Base-by-base conservation (phyloP, 2,797 vertebrate genomes). In the Sebastes miniatus region DNA sequence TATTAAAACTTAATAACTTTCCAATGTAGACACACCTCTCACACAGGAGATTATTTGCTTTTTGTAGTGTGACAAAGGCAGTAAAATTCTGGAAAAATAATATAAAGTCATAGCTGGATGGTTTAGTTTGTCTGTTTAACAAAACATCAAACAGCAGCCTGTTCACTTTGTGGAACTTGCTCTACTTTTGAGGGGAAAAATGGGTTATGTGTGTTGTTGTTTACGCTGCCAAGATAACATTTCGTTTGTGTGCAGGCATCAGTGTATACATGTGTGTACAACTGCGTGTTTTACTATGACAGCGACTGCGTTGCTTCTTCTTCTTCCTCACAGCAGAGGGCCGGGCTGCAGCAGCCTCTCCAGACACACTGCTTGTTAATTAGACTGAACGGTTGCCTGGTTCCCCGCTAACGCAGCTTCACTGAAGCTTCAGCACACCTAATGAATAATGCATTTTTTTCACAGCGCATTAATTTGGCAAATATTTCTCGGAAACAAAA, bases 371-470 rank as follows among this genome's bases (percentile, higher is more conserved):
- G 89, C 83, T 78, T 84, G 84, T 83, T 94, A 92, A 95, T 94
- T 90, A 92, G 83, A 85, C 64, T 81, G 73, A 87, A 82, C 9
- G 64, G 87, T 85, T 86, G 89, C 89, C 77, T 87, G 90, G 78
- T 83, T 90, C 43, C 83, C 79, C 22, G 63, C 70, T 79, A 86
- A 86, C 62, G n/a, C 72, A 77, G 76, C 73, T 82, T 90, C 82
- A 87, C 76, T 76, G 73, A 87, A 47, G 79, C 77, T 61, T 86
- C 69, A 59, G 27, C 73, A 70, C 79, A 79, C 70, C 76, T 85
- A 78, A 92, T 91, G 84, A 93, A 93, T 93, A 90, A 93, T 92
- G 85, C 84, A 89, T 83, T 83, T 67, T 68, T 87, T 85, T 91
- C 69, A 84, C 84, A 88, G 79, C 56, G 86, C 79, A 89, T 92